A percentile compares a stretch with the other conserved stretches of the same genome.
These are phyloP conservation scores for Sarcophaga peregrina DNA, from an alignment of 1,140 invertebrate genomes.

Conservation along the genomic window DNA sequence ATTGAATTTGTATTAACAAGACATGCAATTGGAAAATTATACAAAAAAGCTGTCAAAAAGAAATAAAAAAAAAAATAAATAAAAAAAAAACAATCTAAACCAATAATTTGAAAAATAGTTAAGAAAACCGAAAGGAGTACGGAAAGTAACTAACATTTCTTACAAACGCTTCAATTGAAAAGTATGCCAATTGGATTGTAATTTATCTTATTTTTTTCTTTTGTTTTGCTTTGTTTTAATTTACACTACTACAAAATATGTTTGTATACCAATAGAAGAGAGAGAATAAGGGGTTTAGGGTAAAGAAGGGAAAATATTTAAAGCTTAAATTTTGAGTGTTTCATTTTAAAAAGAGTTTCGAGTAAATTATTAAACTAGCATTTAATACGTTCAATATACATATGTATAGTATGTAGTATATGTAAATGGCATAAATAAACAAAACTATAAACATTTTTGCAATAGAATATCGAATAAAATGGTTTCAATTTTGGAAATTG, in stretches of 20 bases:
- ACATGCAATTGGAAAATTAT: background rate
- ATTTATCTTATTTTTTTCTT: background rate
- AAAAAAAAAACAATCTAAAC: background rate
- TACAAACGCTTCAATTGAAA: background rate
- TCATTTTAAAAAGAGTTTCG: background rate
- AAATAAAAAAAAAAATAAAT: background rate
- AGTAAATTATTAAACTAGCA: background rate
- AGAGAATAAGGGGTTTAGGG: too few species aligned
- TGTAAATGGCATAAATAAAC: background rate
- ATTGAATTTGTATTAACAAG: background rate
- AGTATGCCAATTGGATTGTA: background rate
- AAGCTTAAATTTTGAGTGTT: conserved; percentile 13
- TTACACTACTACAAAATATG: too few species aligned
- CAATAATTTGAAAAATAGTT: background rate
- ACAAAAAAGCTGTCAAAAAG: background rate
- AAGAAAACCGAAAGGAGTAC: background rate
- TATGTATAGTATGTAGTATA: too few species aligned
- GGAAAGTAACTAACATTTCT: background rate
- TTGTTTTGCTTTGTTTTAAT: too few species aligned
- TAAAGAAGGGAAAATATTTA: background rate
- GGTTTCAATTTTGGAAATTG: too few species aligned
- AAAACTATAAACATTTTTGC: conserved; percentile 2
- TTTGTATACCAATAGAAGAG: too few species aligned
- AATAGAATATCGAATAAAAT: too few species aligned
- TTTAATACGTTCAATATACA: background rate